Evolutionary conservation across 2,888 invertebrate genomes (phyloP), one percentile per base, ranked within the genome.

Genomic region (Cephonodes hylas): DNA sequence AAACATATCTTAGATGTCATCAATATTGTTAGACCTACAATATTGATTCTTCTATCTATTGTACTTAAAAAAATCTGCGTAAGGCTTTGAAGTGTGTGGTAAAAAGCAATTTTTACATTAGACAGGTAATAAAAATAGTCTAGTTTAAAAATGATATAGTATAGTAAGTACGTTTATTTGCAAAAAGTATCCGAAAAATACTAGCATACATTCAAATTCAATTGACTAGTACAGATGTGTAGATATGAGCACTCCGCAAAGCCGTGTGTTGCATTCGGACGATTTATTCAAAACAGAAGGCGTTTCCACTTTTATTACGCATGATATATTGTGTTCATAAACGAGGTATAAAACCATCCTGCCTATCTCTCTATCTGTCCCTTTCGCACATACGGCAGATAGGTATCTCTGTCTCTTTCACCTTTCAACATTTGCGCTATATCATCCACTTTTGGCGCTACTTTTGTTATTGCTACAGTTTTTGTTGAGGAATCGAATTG

Each of bases 301-400:
- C 57, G 59, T 58, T 56, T 62, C 59, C 70, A 72, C 70, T 77
- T 74, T 76, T 76, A 77, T 77, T 74, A 66, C 69, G 59, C 60
- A 69, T 75, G 73, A 80, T 79, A 74, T 74, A 77, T 75, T 71
- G 69, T 70, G 66, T 77, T 79, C 76, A 80, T 77, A 75, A 79
- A 79, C 73, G 70, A 68, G 64, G 67, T 62, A 73, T 73, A 75
- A 75, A 73, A 70, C 73, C 74, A 63, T 64, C 71, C 71, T 74
- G 68, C 68, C 60, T 63, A 65, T 64, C 64, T 70, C 61, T 18
- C 31, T 34, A 53, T 69, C 59, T 64, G 42, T 68, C 66, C 63
- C 66, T 59, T 58, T 68, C 59, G 60, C 23, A n/a, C 44, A 22
- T 44, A 13, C 42, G 4, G 20, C 8, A 42, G 62, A n/a, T 15